Evolutionary conservation across 2,797 vertebrate species (phyloP).

Genomic region (Gobionotothen gibberifrons): DNA sequence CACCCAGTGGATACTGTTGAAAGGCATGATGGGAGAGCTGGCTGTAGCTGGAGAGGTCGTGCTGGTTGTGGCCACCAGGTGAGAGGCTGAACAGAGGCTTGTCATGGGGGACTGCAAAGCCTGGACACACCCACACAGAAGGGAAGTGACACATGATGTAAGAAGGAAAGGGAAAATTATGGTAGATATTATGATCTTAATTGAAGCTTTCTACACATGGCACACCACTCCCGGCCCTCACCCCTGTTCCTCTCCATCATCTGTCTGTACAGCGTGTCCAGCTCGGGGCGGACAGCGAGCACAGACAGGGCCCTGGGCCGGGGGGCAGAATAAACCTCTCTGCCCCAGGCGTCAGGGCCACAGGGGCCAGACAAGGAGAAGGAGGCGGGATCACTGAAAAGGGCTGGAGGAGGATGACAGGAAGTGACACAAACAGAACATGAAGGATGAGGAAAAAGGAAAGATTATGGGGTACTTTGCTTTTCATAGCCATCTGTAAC

Average conservation of each 20-base stretch:
- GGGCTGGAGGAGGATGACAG: slow-evolving; percentile 82
- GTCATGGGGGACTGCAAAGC: slow-evolving; percentile 68
- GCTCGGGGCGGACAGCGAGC: slow-evolving; percentile 88
- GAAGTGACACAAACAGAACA: slow-evolving; percentile 46
- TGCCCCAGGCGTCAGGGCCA: slow-evolving; percentile 75
- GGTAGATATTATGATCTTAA: background rate
- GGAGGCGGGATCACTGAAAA: slow-evolving; percentile 80
- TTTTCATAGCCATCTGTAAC: slow-evolving; percentile 21
- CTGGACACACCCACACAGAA: slow-evolving; percentile 60
- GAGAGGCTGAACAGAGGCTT: slow-evolving; percentile 72
- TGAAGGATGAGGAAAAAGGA: slow-evolving; percentile 32
- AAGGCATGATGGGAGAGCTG: slow-evolving; percentile 80
- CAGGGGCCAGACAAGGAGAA: slow-evolving; percentile 68
- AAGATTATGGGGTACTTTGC: slow-evolving; percentile 18
- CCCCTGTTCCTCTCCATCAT: slow-evolving; percentile 86
- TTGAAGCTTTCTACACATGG: slow-evolving; percentile 11
- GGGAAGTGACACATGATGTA: background rate
- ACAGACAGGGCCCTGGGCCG: slow-evolving; percentile 77
- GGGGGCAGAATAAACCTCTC: slow-evolving; percentile 70
- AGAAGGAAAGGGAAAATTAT: slow-evolving; percentile 8
- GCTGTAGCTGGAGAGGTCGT: slow-evolving; percentile 71
- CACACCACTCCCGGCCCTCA: slow-evolving; percentile 63
- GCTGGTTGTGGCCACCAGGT: slow-evolving; percentile 62
- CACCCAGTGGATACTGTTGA: slow-evolving; percentile 75
- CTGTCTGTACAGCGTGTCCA: slow-evolving; percentile 90